Evolutionary conservation across 2,888 invertebrate genomes (phyloP).

Genomic region (Thymelicus acteon): DNA sequence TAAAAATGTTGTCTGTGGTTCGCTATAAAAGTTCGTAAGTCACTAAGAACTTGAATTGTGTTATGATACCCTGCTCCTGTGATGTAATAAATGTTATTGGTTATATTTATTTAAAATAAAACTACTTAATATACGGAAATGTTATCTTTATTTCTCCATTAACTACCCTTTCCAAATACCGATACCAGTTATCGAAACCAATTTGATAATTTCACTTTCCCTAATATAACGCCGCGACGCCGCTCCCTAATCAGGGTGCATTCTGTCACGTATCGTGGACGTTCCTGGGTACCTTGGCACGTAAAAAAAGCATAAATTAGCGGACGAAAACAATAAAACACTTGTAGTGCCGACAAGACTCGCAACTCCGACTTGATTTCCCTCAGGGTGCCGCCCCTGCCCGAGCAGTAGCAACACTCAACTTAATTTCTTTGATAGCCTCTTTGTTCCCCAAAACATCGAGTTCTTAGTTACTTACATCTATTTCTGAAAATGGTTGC

Average conservation of each 20-base stretch:
- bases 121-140: constrained; percentile 77
- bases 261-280: constrained; percentile 18
- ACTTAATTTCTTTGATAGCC: constrained; percentile 35
- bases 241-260: constrained; percentile 11
- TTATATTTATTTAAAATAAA: constrained; percentile 85
- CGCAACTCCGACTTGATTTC: constrained; percentile 44
- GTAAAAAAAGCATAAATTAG: constrained; percentile 39
- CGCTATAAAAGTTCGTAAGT: constrained; percentile 51
- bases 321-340: constrained; percentile 44
- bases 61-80: constrained; percentile 84
- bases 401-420: constrained; percentile 23
- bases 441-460: constrained; percentile 22
- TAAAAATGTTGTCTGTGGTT: constrained; percentile 53
- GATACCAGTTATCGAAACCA: not conserved
- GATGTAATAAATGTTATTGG: constrained; percentile 85
- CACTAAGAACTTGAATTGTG: constrained; percentile 68
- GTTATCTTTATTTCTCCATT: constrained; percentile 42
- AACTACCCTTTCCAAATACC: not conserved
- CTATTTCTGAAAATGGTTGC: constrained; percentile 14
- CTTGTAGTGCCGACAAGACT: constrained; percentile 36
- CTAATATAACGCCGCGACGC: not conserved
- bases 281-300: constrained; percentile 8
- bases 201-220: constrained; percentile 13
- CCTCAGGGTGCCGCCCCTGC: constrained; percentile 41
- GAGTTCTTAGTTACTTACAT: constrained; percentile 5